Percentiles rank a stretch among this genome's conserved stretches.
Evolutionary conservation across 2,113 vertebrate species (phyloP).

Genomic region (Pomatorhinus ruficollis): DNA sequence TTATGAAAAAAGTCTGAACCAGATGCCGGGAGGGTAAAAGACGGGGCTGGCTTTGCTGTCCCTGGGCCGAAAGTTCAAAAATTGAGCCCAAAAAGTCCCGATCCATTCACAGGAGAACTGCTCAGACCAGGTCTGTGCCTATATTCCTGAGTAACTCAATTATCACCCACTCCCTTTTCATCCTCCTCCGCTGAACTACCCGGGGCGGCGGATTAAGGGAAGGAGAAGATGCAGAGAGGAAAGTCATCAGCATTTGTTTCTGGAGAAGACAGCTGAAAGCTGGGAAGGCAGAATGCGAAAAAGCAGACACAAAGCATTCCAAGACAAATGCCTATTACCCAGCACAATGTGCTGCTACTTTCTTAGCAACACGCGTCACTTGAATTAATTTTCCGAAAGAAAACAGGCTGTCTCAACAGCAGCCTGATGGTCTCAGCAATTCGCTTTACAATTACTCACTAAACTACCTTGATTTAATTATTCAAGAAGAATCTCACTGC

Average conservation of each 20-base stretch:
- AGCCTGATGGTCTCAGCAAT: conserved; percentile 47
- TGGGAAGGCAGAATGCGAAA: not conserved
- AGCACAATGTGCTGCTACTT: not conserved
- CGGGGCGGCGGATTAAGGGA: not conserved
- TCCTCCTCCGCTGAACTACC: not conserved
- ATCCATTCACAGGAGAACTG: accelerated
- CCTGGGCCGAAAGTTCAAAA: not conserved
- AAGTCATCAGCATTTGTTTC: not conserved
- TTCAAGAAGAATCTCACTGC: conserved; percentile 43
- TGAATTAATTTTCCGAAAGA: conserved; percentile 48
- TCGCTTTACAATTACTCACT: conserved; percentile 61
- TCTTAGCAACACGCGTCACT: not conserved
- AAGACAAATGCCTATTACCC: conserved; percentile 19
- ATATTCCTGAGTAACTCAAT: not conserved
- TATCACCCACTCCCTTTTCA: not conserved
- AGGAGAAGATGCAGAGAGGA: not conserved
- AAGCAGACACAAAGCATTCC: not conserved
- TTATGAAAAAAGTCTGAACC: not conserved
- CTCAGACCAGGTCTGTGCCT: not conserved
- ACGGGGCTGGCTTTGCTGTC: not conserved
- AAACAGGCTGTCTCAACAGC: conserved; percentile 37
- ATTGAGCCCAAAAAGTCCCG: not conserved
- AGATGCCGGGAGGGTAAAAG: not conserved
- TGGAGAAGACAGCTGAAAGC: not conserved
- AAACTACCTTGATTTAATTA: conserved; percentile 71